Percentiles rank a stretch among this genome's conserved stretches.
Conservation (phyloP, 2,113 vertebrate genomes). For the Donacobius atricapilla region DNA sequence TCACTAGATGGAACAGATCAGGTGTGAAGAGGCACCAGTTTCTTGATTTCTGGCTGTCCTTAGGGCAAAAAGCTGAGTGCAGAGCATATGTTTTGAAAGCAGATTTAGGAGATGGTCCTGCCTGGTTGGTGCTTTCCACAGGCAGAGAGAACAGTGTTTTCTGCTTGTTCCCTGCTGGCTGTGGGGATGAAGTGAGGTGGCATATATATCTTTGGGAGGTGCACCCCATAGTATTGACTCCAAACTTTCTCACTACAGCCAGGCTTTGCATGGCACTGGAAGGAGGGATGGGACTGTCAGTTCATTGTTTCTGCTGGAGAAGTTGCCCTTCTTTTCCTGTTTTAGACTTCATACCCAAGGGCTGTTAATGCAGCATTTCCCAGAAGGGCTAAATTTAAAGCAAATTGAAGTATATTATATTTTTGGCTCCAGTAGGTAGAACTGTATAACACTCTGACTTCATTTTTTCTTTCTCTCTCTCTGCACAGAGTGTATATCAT, state of each 20-base stretch:
- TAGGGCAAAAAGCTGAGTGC: not conserved
- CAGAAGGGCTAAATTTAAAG: slow-evolving; percentile 37
- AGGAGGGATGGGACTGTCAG: not conserved
- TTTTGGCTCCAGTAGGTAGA: slow-evolving; percentile 47
- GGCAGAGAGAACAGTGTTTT: not conserved
- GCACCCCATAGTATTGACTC: not conserved
- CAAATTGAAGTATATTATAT: slow-evolving; percentile 24
- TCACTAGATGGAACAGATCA: not conserved
- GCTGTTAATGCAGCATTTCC: slow-evolving; percentile 22
- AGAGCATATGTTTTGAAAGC: not conserved
- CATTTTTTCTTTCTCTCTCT: slow-evolving; percentile 9
- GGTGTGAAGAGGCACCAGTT: not conserved
- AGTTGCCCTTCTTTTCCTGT: slow-evolving; percentile 13
- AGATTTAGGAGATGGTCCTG: not conserved
- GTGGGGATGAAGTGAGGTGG: not conserved
- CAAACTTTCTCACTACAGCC: not conserved
- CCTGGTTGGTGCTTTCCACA: not conserved
- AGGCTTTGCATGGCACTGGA: not conserved
- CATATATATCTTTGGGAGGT: not conserved
- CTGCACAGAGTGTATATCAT: slow-evolving; percentile 9
- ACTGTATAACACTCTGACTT: not conserved
- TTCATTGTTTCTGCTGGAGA: slow-evolving; percentile 14
- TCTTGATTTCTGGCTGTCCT: not conserved
- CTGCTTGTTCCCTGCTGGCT: not conserved
- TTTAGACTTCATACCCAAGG: slow-evolving; percentile 15